Conservation (phyloP, 1,140 invertebrate genomes). For the Ceratosolen fusciceps region DNA sequence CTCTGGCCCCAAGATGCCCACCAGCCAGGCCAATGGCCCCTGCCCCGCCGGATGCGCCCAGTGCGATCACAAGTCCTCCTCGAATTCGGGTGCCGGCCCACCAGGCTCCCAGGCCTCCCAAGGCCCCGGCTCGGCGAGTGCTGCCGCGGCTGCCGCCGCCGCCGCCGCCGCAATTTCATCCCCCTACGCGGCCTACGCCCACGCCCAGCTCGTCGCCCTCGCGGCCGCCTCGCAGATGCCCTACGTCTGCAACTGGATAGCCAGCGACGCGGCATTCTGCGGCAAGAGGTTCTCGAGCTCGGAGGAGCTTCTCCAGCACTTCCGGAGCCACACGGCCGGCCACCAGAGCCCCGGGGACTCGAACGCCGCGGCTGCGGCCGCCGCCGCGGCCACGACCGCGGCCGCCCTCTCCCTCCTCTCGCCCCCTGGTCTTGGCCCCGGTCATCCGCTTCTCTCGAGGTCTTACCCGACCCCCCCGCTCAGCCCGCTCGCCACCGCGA, state of each 20-base stretch:
- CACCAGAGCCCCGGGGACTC: constrained; percentile 66
- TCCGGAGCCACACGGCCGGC: constrained; percentile 85
- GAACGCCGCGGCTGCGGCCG: constrained; percentile 53
- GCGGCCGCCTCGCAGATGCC: constrained; percentile 83
- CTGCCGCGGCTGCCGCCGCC: constrained; percentile 67
- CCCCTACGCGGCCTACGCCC: constrained; percentile 77
- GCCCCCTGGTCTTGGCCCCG: constrained; percentile 69
- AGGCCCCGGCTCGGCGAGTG: constrained; percentile 62
- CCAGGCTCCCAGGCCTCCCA: constrained; percentile 60
- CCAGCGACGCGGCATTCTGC: constrained; percentile 88
- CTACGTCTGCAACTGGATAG: constrained; percentile 94
- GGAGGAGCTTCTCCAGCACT: constrained; percentile 91
- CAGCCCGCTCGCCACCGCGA: constrained; percentile 82
- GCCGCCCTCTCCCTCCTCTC: constrained; percentile 73
- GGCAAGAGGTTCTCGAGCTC: constrained; percentile 91
- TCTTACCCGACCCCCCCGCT: constrained; percentile 91
- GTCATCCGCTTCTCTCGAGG: constrained; percentile 80
- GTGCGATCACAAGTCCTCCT: constrained; percentile 83
- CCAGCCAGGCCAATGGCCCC: constrained; percentile 65
- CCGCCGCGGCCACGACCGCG: constrained; percentile 59
- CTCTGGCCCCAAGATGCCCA: constrained; percentile 45
- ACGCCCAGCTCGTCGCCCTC: constrained; percentile 81
- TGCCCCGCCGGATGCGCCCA: constrained; percentile 91
- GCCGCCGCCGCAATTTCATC: constrained; percentile 70
- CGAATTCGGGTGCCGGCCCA: too few relatives aligned